Evolutionary conservation across 1,140 invertebrate species (phyloP).

Genomic region (Drosophila malerkotliana): DNA sequence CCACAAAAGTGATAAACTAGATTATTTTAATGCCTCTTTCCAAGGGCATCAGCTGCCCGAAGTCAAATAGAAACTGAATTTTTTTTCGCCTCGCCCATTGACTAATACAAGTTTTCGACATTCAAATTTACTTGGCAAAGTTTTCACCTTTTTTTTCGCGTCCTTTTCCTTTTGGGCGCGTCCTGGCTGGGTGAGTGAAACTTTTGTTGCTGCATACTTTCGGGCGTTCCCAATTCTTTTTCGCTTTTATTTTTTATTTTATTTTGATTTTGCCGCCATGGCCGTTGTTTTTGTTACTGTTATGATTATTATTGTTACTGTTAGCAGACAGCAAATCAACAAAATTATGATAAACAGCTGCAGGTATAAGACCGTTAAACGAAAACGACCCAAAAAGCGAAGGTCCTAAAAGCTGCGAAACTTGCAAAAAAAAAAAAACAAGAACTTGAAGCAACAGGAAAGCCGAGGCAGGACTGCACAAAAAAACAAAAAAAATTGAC

Average conservation of each 20-base stretch:
- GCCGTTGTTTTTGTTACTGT: conserved; percentile 55
- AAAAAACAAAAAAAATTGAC: conserved; percentile 51
- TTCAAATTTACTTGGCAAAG: conserved; percentile 68
- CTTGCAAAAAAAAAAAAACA: background rate
- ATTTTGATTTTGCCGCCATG: conserved; percentile 57
- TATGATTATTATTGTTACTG: conserved; percentile 65
- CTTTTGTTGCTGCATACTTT: conserved; percentile 57
- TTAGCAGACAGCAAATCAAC: conserved; percentile 79
- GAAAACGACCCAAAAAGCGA: conserved; percentile 57
- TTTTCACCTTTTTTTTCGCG: conserved; percentile 36
- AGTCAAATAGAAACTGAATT: conserved; percentile 37
- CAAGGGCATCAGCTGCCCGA: conserved; percentile 25
- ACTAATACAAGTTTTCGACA: conserved; percentile 57
- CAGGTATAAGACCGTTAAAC: conserved; percentile 72
- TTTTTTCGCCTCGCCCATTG: conserved; percentile 42
- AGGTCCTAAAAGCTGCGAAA: conserved; percentile 29
- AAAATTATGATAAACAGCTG: conserved; percentile 83
- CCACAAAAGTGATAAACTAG: conserved; percentile 6
- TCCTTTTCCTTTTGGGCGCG: conserved; percentile 20
- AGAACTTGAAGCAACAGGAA: conserved; percentile 7
- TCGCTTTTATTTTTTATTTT: conserved; percentile 23
- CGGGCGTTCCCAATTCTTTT: conserved; percentile 47
- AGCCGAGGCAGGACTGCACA: conserved; percentile 5
- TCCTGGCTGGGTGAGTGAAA: conserved; percentile 26
- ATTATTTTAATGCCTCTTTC: conserved; percentile 18